phyloP scores from a whole-genome alignment of 2,113 vertebrate genomes.

The Procapra przewalskii region DNA sequence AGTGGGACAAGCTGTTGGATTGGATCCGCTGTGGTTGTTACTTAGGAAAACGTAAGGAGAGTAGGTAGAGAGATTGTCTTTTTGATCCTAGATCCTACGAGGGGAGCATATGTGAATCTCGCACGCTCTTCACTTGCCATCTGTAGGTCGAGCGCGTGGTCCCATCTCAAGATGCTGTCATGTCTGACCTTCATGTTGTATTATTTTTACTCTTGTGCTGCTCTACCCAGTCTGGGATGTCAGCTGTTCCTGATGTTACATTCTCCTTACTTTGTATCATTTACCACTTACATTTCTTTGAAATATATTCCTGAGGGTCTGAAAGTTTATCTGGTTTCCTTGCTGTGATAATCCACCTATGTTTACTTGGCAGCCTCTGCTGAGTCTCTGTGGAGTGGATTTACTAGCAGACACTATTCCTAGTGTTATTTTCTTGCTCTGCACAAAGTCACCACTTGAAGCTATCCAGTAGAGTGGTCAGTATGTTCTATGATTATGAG shows the following conservation, averaged over 20 bases:
- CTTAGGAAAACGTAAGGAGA: too few relatives aligned
- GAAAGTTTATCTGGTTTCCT: neutral
- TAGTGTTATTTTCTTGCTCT: too few relatives aligned
- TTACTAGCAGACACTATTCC: neutral
- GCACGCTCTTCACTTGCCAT: too few relatives aligned
- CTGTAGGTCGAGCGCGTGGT: neutral
- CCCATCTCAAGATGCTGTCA: neutral
- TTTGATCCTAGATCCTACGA: too few relatives aligned
- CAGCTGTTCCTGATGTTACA: neutral
- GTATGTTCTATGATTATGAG: too few relatives aligned
- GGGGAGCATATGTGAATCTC: too few relatives aligned
- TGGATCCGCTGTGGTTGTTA: too few relatives aligned
- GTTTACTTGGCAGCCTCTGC: neutral
- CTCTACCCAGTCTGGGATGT: neutral
- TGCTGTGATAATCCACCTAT: neutral
- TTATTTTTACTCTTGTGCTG: neutral
- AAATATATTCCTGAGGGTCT: neutral
- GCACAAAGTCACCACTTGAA: too few relatives aligned
- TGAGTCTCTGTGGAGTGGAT: too few relatives aligned
- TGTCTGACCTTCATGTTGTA: neutral
- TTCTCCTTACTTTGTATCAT: neutral
- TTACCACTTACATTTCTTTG: too few relatives aligned
- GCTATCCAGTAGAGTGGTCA: too few relatives aligned
- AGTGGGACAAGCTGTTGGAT: neutral
- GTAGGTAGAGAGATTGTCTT: too few relatives aligned